Percentiles rank a stretch among this genome's conserved stretches.
These are phyloP conservation scores for Diplazon laetatorius DNA, from an alignment of 2,888 invertebrate species.

Conservation along the genomic window DNA sequence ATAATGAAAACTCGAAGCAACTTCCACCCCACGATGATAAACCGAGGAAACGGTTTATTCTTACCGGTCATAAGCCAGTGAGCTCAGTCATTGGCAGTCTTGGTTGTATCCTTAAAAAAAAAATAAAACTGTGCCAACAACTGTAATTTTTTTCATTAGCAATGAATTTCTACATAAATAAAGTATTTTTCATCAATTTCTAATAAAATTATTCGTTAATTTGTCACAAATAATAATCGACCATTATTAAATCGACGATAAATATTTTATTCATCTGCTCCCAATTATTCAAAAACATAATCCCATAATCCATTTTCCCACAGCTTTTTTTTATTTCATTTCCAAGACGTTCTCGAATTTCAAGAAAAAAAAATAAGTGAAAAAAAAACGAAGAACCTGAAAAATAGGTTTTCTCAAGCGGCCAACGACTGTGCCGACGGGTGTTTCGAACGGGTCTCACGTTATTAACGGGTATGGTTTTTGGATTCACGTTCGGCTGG, in stretches of 20 bases:
- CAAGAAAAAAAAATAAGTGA: no score
- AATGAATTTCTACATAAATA: no score
- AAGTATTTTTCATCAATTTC: no score
- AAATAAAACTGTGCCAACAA: conserved; percentile 7
- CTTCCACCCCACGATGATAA: conserved; percentile 5
- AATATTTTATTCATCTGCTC: no score
- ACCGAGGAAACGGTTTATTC: conserved; percentile 10
- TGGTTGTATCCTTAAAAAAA: background rate
- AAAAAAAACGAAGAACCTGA: background rate
- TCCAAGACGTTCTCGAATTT: no score
- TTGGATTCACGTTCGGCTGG: conserved; percentile 24
- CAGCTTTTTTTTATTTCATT: no score
- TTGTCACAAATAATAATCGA: no score
- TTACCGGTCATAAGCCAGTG: background rate
- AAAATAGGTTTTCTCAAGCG: background rate
- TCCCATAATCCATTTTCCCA: no score
- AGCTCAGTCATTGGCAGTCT: background rate
- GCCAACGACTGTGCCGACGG: conserved; percentile 23
- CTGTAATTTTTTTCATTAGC: conserved; percentile 8
- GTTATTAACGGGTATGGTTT: background rate
- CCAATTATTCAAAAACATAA: no score
- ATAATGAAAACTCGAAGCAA: conserved; percentile 15
- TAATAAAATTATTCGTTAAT: no score
- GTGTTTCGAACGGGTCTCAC: background rate
- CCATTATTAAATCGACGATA: no score